Evolutionary conservation across 2,113 vertebrate genomes (phyloP).

Genomic region (Pluvialis apricaria): DNA sequence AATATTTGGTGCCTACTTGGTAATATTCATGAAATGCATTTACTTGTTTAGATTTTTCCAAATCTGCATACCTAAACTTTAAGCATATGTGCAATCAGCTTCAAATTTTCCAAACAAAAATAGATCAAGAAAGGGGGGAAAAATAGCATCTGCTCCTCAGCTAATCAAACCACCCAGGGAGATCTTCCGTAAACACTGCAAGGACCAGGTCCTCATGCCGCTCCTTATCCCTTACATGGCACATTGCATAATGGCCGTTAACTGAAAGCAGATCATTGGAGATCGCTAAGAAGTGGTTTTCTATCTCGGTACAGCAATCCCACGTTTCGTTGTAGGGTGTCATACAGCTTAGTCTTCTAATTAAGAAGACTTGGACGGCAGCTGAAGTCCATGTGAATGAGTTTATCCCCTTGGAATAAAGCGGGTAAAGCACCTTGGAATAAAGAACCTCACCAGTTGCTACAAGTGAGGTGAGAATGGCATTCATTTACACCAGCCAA

Average conservation of each 20-base stretch:
- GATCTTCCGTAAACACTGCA: slow-evolving; percentile 26
- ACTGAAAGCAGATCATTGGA: slow-evolving; percentile 22
- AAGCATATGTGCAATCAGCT: slow-evolving; percentile 64
- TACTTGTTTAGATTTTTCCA: slow-evolving; percentile 55
- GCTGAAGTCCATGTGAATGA: neutral
- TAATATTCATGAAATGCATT: slow-evolving; percentile 60
- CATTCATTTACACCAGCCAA: neutral
- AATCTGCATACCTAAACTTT: slow-evolving; percentile 59
- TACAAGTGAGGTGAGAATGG: neutral
- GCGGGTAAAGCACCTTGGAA: neutral
- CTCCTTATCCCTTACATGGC: neutral
- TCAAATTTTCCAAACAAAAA: slow-evolving; percentile 52
- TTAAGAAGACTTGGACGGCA: neutral
- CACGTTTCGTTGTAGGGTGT: neutral
- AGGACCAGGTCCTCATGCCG: neutral
- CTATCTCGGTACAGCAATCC: neutral
- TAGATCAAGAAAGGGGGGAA: neutral
- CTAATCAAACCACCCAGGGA: slow-evolving; percentile 56
- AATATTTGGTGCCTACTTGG: slow-evolving; percentile 62
- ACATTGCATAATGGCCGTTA: neutral
- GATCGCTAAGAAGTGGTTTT: neutral
- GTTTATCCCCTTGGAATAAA: neutral
- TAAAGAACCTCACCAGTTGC: neutral
- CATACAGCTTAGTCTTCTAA: neutral
- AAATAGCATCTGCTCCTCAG: slow-evolving; percentile 50